phyloP scores from a whole-genome alignment of 2,113 vertebrate species.

The Melozone crissalis region DNA sequence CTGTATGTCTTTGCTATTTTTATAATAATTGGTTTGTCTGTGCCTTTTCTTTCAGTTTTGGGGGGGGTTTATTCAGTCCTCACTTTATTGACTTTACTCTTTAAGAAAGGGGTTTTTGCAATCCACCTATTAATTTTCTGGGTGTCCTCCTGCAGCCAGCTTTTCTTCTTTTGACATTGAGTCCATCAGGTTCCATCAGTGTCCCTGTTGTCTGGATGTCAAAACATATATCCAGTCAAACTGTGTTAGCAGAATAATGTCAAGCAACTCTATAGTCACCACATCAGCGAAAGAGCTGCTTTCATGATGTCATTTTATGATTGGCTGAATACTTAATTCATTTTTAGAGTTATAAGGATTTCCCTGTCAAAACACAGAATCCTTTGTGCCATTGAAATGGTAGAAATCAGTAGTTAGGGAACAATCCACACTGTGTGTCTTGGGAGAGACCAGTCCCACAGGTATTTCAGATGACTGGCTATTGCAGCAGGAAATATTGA shows the following conservation, averaged over 20 bases:
- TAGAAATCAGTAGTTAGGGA: background rate
- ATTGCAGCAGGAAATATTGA: background rate
- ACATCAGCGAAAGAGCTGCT: background rate
- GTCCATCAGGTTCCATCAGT: conserved; percentile 39
- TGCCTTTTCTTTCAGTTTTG: background rate
- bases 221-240: conserved; percentile 20
- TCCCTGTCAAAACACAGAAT: background rate
- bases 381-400: background rate
- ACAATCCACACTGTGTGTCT: background rate
- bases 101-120: background rate
- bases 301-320: background rate
- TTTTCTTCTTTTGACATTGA: conserved; percentile 13
- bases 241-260: background rate
- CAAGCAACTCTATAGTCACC: background rate
- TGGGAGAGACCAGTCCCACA: background rate
- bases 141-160: background rate
- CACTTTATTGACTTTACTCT: background rate
- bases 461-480: background rate
- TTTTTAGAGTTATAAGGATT: background rate
- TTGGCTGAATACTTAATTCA: conserved; percentile 1
- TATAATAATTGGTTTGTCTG: background rate
- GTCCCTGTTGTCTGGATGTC: conserved; percentile 17
- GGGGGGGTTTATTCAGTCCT: background rate
- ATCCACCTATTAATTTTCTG: conserved; percentile 15
- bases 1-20: background rate